Evolutionary conservation across 2,113 vertebrate species (phyloP), one percentile per base, ranked within the genome.

Genomic region (Marmota monax): DNA sequence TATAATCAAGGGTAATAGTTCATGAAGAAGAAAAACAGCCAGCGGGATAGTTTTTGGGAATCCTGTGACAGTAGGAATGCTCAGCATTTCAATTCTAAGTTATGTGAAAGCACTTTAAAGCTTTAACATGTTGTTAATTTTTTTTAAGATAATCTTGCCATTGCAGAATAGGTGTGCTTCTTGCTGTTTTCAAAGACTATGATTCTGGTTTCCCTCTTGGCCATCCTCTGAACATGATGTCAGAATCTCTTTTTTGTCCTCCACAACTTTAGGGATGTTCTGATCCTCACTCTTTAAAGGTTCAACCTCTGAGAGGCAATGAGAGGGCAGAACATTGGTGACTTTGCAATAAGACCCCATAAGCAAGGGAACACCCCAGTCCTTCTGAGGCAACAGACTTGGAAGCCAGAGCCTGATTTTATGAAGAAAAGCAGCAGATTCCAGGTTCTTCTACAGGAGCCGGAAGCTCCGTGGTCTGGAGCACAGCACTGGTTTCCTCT

Each of bases 211-310:
- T 79, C 29, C 17, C 23, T 88, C 77, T 37, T 63, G 72, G 11
- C 22, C 17, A 56, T 85, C 42, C 56, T 94, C n/a, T 79, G 61
- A 84, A 42, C 48, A 10, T 56, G 34, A 56, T 48, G 78, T 96
- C 20, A 32, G 27, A 84, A n/a, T 86, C 25, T 74, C 63, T 90
- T 87, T 86, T 16, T 63, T n/a, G 11, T 5, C 32, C 23, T 67
- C 34, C 34, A 34, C 22, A 85, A 73, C 23, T 42, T 84, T 37
- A 20, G 18, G 51, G 25, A 34, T 58, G 1, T 84, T 94, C 25
- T 87, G 76, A 65, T 42, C 27, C 58, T 88, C 9, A 87, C 11
- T 14, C 17, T 95, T 95, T 95, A 32, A 51, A 85, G 67, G 34
- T 22, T 94, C 39, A 76, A 76, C 23, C 51, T 84, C 61, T 78